Evolutionary conservation across 2,113 vertebrate species (phyloP), one percentile per base, ranked within the genome.

Genomic region (Spilogale gracilis): DNA sequence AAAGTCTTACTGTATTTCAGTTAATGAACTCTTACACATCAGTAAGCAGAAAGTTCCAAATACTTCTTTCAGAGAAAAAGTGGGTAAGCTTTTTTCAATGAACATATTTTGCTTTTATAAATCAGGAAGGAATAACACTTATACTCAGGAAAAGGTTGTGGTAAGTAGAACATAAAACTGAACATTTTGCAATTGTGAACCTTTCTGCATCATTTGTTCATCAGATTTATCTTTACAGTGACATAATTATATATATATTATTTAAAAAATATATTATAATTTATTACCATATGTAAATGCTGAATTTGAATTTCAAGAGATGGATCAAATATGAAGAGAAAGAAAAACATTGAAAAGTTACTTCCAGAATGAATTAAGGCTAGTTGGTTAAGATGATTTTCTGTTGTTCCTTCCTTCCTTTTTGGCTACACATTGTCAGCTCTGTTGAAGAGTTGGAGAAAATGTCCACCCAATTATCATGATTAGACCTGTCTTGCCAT

Each of bases 101-200:
- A 86, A 21, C 10, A 38, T 14, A 76, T 89, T 96, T 93, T 94
- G 32, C 45, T 81, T 87, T 97, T 74, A 84, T 93, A 87, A 32
- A 27, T 79, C 54, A 90, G 67, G 14, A 87, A 83, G 89, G 71
- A 60, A 63, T 23, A 61, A 87, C 61, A 73, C 63, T 43, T 90
- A 67, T 91, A 60, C 32, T 43, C 50, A 88, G n/a, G 13, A 90
- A 84, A 73, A 43, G 2, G 23, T 84, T 80, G 4, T 93, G 17
- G 43, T 93, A 67, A 91, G 65, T 60, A 84, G 32, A 94, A 79
- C 9, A 85, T 76, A 69, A 80, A 85, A 20, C 16, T 87, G 38
- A 32, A 0, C 11, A 84, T 88, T 88, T 84, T 69, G 65, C 14
- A 50, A 5, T 65, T 43, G 43, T 54, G 2, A 6, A 30, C 8